Conservation (phyloP, 1,140 invertebrate genomes). For the Tribolium madens region DNA sequence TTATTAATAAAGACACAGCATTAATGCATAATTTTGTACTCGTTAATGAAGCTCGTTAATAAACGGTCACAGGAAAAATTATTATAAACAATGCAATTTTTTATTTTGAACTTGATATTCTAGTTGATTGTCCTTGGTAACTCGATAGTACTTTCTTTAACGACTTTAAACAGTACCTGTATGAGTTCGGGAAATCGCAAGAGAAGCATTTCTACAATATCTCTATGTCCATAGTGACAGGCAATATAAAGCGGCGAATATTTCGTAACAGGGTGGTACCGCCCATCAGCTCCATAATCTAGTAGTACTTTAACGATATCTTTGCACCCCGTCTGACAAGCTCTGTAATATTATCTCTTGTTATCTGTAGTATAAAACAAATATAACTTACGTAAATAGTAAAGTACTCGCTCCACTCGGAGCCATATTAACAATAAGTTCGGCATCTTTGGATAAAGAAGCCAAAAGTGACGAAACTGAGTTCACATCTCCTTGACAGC, state of each 20-base stretch:
- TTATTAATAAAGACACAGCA: too few relatives aligned
- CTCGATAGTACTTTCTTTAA: too few relatives aligned
- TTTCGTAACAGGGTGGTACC: slow-evolving; percentile 88
- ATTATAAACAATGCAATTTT: too few relatives aligned
- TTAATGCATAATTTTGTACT: too few relatives aligned
- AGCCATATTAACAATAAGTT: slow-evolving; percentile 85
- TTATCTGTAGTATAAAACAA: not conserved
- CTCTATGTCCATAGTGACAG: slow-evolving; percentile 85
- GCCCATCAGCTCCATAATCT: slow-evolving; percentile 85
- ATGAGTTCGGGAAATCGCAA: slow-evolving; percentile 77
- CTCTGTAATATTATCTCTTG: slow-evolving; percentile 67
- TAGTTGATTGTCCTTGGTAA: too few relatives aligned
- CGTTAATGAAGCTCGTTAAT: too few relatives aligned
- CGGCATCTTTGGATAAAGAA: slow-evolving; percentile 74
- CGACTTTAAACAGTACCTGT: too few relatives aligned
- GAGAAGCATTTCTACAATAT: slow-evolving; percentile 85
- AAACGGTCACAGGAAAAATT: too few relatives aligned
- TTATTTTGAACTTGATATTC: too few relatives aligned
- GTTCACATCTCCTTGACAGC: slow-evolving; percentile 75
- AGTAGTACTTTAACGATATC: slow-evolving; percentile 85
- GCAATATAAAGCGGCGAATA: slow-evolving; percentile 95
- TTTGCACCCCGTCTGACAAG: slow-evolving; percentile 84
- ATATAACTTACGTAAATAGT: slow-evolving; percentile 79
- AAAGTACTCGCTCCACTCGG: slow-evolving; percentile 88
- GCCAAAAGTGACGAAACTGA: slow-evolving; percentile 75